Percentiles rank a stretch among this genome's conserved stretches.
Conservation (phyloP, 2,888 invertebrate genomes). For the Drosophila anceps region DNA sequence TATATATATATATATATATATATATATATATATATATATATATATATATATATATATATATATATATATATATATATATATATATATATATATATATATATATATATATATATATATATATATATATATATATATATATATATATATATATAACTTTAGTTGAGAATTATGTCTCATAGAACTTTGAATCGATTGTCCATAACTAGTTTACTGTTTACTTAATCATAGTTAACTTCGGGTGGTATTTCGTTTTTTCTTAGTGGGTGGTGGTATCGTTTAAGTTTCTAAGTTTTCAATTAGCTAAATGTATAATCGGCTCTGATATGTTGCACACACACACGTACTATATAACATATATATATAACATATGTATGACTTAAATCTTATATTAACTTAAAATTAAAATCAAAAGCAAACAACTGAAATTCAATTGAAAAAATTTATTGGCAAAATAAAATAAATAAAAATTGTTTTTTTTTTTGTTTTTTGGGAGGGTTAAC, state of each 20-base stretch:
- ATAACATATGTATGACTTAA: not conserved
- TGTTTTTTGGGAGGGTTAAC: conserved; percentile 55
- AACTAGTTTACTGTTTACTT: conserved; percentile 66
- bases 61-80: conserved; percentile 28
- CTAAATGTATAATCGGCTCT: conserved; percentile 50
- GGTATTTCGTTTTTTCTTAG: conserved; percentile 55
- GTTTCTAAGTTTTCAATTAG: conserved; percentile 61
- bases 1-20: conserved; percentile 23
- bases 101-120: conserved; percentile 28
- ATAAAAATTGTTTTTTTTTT: conserved; percentile 58
- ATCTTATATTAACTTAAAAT: conserved; percentile 10
- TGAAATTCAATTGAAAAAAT: conserved; percentile 51
- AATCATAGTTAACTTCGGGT: conserved; percentile 70
- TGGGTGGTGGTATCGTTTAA: conserved; percentile 72
- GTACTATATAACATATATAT: conserved; percentile 8
- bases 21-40: conserved; percentile 28
- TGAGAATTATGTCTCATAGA: conserved; percentile 46
- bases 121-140: conserved; percentile 20
- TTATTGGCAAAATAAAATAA: conserved; percentile 76
- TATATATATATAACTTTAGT: conserved; percentile 21
- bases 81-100: conserved; percentile 28
- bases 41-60: conserved; percentile 28
- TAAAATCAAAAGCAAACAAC: conserved; percentile 43
- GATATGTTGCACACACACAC: conserved; percentile 52
- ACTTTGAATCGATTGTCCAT: conserved; percentile 71